Evolutionary conservation across 2,797 vertebrate species (phyloP), one percentile per base, ranked within the genome.

Genomic region (Sebastes trivittatus): DNA sequence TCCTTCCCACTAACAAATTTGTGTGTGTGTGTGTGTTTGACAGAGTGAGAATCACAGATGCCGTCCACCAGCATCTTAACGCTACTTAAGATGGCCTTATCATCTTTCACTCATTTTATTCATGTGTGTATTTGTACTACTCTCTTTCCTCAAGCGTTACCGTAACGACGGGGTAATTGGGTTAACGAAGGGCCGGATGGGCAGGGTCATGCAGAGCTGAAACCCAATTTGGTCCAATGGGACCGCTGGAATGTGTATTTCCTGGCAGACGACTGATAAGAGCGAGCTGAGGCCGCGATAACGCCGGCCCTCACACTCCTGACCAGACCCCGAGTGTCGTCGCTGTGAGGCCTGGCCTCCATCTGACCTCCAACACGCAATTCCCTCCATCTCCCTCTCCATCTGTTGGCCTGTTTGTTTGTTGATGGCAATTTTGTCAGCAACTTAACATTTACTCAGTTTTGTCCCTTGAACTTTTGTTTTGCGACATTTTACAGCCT

Each of bases 181-280:
- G 72, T 93, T 91, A 92, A 88, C 46, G 46, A 81, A 75, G 70
- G 86, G 64, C 83, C 78, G 84, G 87, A 88, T 86, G 92, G 91
- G 92, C 23, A 83, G 79, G 85, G 88, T 89, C 87, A 84, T 7
- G 32, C 55, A 4, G 69, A 56, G 76, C 52, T 77, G 77, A 86
- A 84, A 87, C 68, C 55, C 59, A 29, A 13, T 18, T 58, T 6
- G 16, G 67, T 85, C 92, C 84, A 81, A 62, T 52, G 82, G 85
- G 88, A 90, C 55, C 59, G 56, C 23, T 66, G 88, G 87, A 82
- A 90, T 92, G 89, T 79, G 38, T 61, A 78, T 72, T 89, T 90
- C 86, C 88, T 85, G 92, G 78, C 89, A 88, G 84, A 29, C 29
- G 1, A 70, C 70, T 85, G 92, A 93, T 93, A 90, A 91, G 82